Conservation (phyloP, 2,888 invertebrate species). For the Cheilosia impressa region DNA sequence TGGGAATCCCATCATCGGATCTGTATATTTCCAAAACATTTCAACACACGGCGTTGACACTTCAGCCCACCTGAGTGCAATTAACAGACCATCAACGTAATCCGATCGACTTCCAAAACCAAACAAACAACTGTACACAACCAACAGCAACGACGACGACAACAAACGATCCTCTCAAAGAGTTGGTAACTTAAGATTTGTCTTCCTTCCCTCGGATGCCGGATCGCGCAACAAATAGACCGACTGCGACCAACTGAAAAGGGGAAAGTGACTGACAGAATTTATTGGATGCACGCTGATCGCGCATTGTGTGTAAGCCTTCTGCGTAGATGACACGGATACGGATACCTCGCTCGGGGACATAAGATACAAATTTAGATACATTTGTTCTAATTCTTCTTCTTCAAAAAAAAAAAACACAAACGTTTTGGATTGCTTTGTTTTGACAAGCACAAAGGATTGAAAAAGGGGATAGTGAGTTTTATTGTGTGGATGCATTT, state of each 20-base stretch:
- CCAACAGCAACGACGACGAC: slow-evolving; percentile 52
- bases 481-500: slow-evolving; percentile 3
- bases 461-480: slow-evolving; percentile 19
- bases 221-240: slow-evolving; percentile 64
- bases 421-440: slow-evolving; percentile 72
- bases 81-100: slow-evolving; percentile 75
- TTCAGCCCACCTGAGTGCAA: slow-evolving; percentile 75
- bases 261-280: slow-evolving; percentile 67
- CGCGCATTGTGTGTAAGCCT: slow-evolving; percentile 56
- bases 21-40: slow-evolving; percentile 52
- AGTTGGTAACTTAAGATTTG: slow-evolving; percentile 72
- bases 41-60: slow-evolving; percentile 64
- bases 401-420: slow-evolving; percentile 61
- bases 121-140: slow-evolving; percentile 28
- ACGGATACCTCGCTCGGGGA: slow-evolving; percentile 47
- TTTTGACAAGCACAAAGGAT: slow-evolving; percentile 60
- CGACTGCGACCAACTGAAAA: slow-evolving; percentile 41
- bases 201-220: slow-evolving; percentile 28
- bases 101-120: slow-evolving; percentile 70
- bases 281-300: slow-evolving; percentile 74
- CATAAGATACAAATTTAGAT: slow-evolving; percentile 73
- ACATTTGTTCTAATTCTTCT: slow-evolving; percentile 75
- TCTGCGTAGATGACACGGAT: slow-evolving; percentile 6
- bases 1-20: slow-evolving; percentile 42
- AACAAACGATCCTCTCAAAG: slow-evolving; percentile 62